Conservation (phyloP, 1,140 invertebrate species). For the Pentalonia nigronervosa region DNA sequence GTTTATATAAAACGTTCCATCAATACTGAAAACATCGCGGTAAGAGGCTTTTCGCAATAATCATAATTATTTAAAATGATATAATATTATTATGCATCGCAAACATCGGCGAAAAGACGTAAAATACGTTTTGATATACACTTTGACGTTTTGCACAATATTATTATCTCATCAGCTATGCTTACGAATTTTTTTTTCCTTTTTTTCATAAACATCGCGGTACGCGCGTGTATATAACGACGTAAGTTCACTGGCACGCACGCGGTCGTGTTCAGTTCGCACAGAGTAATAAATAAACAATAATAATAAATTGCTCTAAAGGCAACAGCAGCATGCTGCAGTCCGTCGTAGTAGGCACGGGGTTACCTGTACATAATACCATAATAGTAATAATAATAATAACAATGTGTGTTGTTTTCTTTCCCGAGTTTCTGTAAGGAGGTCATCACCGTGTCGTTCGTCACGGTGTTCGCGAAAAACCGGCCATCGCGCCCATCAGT, state of each 20-base stretch:
- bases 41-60: background rate
- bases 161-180: background rate
- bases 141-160: background rate
- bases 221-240: background rate
- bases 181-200: background rate
- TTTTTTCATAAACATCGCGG: background rate
- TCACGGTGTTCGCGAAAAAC: slow-evolving; percentile 56
- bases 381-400: background rate
- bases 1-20: background rate
- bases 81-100: background rate
- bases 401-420: background rate
- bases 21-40: background rate
- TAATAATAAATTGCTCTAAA: too few species aligned
- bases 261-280: background rate
- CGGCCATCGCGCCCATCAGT: slow-evolving; percentile 48
- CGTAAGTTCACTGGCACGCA: slow-evolving; percentile 39
- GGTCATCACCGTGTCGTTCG: slow-evolving; percentile 47
- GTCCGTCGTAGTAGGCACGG: background rate
- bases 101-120: background rate
- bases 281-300: too few species aligned
- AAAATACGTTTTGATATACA: background rate
- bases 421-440: background rate
- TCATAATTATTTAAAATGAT: background rate
- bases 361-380: background rate
- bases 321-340: background rate